Percentiles rank a stretch among this genome's conserved stretches.
phyloP scores from a whole-genome alignment of 2,113 vertebrate genomes.

The Ptilonorhynchus violaceus region DNA sequence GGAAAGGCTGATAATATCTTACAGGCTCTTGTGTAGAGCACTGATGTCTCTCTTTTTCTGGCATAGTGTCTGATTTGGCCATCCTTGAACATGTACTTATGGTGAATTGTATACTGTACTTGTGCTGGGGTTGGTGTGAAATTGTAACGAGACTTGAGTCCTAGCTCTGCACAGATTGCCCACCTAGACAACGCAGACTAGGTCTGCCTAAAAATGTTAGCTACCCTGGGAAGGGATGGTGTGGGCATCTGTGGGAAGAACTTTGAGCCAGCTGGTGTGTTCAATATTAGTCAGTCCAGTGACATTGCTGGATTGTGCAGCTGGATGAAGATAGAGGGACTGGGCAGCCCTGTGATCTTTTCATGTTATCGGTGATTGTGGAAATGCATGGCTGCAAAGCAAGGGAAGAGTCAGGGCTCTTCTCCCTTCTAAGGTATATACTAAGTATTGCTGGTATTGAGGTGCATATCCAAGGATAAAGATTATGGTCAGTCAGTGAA shows the following conservation, averaged over 20 bases:
- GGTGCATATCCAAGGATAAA: neutral
- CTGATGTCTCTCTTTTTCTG: neutral
- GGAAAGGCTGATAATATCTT: neutral
- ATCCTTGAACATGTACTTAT: neutral
- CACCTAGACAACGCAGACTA: neutral
- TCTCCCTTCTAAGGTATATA: neutral
- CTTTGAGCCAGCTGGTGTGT: neutral
- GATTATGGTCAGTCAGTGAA: neutral
- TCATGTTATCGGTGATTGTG: neutral
- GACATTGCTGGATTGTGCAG: neutral
- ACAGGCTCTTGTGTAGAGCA: neutral
- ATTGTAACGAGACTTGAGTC: neutral
- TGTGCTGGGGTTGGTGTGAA: neutral
- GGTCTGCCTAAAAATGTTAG: neutral
- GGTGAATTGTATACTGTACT: neutral
- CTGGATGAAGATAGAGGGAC: neutral
- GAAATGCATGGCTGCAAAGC: neutral
- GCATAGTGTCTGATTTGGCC: neutral
- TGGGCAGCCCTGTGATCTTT: neutral
- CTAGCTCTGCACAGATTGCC: neutral
- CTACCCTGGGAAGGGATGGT: neutral
- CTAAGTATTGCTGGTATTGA: neutral
- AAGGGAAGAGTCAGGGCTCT: neutral
- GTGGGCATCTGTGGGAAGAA: neutral
- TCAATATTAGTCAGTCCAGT: neutral